Evolutionary conservation across 2,888 invertebrate genomes (phyloP).

Genomic region (Punctoribates punctum): DNA sequence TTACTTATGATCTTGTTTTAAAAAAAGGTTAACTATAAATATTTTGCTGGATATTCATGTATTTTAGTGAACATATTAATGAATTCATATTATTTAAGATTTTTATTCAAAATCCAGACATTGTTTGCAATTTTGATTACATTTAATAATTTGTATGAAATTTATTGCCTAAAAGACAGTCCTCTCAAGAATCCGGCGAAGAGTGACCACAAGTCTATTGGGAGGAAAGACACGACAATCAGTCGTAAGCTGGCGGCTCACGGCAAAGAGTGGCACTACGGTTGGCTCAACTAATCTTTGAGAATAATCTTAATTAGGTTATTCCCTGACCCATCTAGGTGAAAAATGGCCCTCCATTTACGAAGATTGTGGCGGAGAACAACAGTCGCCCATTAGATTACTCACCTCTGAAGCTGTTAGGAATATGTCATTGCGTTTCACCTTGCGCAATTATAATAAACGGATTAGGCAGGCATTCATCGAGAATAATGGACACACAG

Average conservation of each 20-base stretch:
- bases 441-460: conserved; percentile 60
- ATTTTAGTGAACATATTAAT: too few relatives aligned
- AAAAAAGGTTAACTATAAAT: too few relatives aligned
- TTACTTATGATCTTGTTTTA: too few relatives aligned
- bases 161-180: too few relatives aligned
- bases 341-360: conserved; percentile 8
- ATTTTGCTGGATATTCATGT: neutral
- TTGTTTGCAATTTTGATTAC: too few relatives aligned
- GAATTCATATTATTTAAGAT: too few relatives aligned
- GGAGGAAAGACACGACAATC: too few relatives aligned
- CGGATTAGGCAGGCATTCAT: conserved; percentile 58
- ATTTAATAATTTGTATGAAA: too few relatives aligned
- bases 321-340: neutral
- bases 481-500: conserved; percentile 67
- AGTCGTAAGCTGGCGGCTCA: neutral
- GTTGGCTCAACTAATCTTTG: neutral
- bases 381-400: conserved; percentile 75
- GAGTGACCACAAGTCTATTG: too few relatives aligned
- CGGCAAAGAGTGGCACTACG: neutral
- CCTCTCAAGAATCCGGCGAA: too few relatives aligned
- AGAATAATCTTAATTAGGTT: neutral
- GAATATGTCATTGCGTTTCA: conserved; percentile 58
- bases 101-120: too few relatives aligned
- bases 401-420: conserved; percentile 54
- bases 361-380: conserved; percentile 47